A percentile compares a stretch with the other conserved stretches of the same genome.
Evolutionary conservation across 2,888 invertebrate genomes (phyloP).

Genomic region (Theodoxus fluviatilis): DNA sequence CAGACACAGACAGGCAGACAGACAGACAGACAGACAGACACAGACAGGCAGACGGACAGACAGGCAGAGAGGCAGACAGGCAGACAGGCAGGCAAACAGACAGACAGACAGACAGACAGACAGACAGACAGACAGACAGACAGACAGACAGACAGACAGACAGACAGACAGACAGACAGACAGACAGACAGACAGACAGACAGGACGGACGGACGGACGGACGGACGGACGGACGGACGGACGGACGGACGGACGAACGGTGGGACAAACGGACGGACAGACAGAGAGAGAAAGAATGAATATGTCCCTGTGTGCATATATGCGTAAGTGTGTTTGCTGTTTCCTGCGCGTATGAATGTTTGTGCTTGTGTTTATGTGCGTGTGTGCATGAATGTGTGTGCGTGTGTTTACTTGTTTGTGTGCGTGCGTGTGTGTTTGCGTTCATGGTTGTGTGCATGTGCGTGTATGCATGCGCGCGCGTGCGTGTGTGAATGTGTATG

Average conservation of each 20-base stretch:
- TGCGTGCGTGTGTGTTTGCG: constrained; percentile 14
- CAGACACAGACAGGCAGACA: neutral
- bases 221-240: constrained; percentile 20
- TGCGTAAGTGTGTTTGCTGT: neutral
- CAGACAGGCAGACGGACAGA: too few species aligned
- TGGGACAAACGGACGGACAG: neutral
- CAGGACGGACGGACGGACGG: constrained; percentile 25
- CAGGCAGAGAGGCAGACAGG: neutral
- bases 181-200: constrained; percentile 23
- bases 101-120: constrained; percentile 23
- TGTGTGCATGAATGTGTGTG: constrained; percentile 9
- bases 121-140: constrained; percentile 24
- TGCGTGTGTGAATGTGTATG: constrained; percentile 10
- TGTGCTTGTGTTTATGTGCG: neutral
- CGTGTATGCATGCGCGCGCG: neutral
- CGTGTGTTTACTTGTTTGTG: constrained; percentile 11
- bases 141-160: constrained; percentile 24
- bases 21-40: too few species aligned
- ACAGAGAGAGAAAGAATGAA: neutral
- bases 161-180: constrained; percentile 28
- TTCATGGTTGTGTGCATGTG: constrained; percentile 10
- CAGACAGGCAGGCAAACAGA: constrained; percentile 20
- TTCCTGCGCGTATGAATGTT: neutral
- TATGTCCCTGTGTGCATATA: constrained; percentile 2
- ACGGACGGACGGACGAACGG: neutral